These are phyloP conservation scores for Eulemur coronatus DNA, from an alignment of 2,797 vertebrate genomes.

Conservation along the genomic window DNA sequence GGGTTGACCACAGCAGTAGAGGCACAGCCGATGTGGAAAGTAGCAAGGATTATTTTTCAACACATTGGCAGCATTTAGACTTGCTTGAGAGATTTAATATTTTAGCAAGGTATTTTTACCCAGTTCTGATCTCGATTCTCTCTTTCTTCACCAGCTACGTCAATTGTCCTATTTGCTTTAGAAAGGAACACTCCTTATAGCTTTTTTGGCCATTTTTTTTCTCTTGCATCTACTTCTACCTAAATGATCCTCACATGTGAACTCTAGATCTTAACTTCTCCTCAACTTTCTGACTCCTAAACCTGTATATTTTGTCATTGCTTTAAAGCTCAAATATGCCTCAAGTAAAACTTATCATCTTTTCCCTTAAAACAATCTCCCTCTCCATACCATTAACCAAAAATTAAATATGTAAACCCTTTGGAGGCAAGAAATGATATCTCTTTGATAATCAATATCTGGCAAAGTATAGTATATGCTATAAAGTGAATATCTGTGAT, in stretches of 20 bases:
- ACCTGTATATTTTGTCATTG: not conserved
- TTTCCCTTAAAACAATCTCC: not conserved
- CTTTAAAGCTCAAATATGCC: not conserved
- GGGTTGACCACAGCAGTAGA: not conserved
- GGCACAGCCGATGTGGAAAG: rapidly evolving
- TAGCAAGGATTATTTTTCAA: not conserved
- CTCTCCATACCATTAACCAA: not conserved
- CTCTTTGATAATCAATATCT: not conserved
- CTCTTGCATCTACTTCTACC: not conserved
- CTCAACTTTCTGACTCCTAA: not conserved
- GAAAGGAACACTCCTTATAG: not conserved
- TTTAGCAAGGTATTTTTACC: not conserved
- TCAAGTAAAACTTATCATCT: not conserved
- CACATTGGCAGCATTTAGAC: not conserved
- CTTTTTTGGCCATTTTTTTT: not conserved
- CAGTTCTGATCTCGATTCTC: not conserved
- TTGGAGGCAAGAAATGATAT: not conserved
- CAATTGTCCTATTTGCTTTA: not conserved
- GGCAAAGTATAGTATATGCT: not conserved
- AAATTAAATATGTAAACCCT: not conserved
- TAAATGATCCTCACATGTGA: not conserved
- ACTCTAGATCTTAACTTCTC: not conserved
- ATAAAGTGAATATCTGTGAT: not conserved
- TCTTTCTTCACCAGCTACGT: not conserved
- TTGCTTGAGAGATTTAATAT: not conserved